Conservation (phyloP, 1,140 invertebrate genomes). For the Penaeus chinensis region DNA sequence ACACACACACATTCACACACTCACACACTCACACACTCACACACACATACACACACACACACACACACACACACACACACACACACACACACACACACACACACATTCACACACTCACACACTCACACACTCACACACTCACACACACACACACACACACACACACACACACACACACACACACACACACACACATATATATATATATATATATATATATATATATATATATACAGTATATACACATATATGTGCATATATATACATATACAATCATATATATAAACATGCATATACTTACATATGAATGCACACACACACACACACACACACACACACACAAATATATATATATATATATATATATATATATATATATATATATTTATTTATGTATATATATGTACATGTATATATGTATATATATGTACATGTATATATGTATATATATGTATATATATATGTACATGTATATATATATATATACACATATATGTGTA, state of each 20-base stretch:
- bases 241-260: slow-evolving; percentile 16
- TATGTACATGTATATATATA: background rate
- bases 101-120: no score
- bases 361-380: background rate
- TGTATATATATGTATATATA: background rate
- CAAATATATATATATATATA: background rate
- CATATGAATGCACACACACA: background rate
- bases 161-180: no score
- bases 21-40: no score
- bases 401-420: background rate
- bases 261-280: background rate
- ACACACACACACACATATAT: no score
- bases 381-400: slow-evolving; percentile 15
- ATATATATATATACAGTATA: background rate
- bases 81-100: no score
- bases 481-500: background rate
- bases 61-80: no score
- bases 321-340: background rate
- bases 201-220: no score
- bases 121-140: no score
- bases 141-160: no score
- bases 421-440: background rate
- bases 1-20: no score
- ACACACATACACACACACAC: no score
- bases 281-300: slow-evolving; percentile 12